Conservation (phyloP, 2,113 vertebrate species). For the Ariopsis seemanni region DNA sequence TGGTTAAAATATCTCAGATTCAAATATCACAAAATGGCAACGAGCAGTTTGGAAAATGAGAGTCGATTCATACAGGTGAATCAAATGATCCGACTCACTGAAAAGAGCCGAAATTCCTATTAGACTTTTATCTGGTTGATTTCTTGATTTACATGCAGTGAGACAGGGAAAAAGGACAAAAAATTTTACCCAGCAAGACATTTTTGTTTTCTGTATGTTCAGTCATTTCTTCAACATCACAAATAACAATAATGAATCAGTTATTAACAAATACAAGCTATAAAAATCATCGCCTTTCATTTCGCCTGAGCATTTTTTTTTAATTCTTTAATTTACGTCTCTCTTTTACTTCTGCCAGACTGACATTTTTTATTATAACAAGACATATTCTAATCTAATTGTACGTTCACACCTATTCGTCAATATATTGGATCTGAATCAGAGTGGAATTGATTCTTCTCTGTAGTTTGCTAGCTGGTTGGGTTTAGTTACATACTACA, state of each 20-base stretch:
- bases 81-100: no score
- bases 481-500: neutral
- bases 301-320: neutral
- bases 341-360: neutral
- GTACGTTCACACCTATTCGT: neutral
- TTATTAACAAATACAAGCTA: neutral
- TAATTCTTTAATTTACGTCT: no score
- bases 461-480: neutral
- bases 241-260: neutral
- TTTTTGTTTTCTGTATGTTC: neutral
- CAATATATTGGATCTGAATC: neutral
- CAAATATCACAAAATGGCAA: no score
- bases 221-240: neutral
- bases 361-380: neutral
- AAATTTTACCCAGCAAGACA: neutral
- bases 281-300: neutral
- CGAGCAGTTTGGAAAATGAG: no score
- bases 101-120: no score
- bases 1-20: no score
- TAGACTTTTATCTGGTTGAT: no score
- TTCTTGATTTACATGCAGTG: neutral
- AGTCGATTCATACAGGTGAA: no score
- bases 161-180: neutral
- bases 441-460: neutral
- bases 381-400: neutral